Evolutionary conservation across 2,888 invertebrate species (phyloP).

Genomic region (Synanthedon andrenaeformis): DNA sequence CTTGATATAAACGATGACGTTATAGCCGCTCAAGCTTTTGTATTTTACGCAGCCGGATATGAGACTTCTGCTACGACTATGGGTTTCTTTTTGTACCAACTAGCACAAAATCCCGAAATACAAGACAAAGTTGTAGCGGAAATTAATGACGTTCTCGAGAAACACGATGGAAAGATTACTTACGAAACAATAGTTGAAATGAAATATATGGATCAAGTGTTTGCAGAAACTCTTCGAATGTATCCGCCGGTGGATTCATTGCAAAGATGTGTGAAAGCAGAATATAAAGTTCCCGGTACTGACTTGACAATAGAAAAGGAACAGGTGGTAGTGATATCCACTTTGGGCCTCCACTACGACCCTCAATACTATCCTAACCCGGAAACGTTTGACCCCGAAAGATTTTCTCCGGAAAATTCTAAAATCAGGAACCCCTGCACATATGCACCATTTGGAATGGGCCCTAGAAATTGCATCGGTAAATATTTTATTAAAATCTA

Average conservation of each 20-base stretch:
- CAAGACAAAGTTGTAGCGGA: constrained; percentile 5
- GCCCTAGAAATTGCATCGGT: constrained; percentile 13
- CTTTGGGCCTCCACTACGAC: constrained; percentile 10
- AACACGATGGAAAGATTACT: background rate
- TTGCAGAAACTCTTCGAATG: constrained; percentile 4
- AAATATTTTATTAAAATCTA: background rate
- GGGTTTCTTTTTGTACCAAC: constrained; percentile 5
- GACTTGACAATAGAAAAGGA: constrained; percentile 8
- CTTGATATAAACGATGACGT: constrained; percentile 4
- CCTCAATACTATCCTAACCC: constrained; percentile 12
- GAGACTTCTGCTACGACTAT: constrained; percentile 6
- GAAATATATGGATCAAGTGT: constrained; percentile 3
- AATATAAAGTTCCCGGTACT: constrained; percentile 9
- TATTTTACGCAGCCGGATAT: constrained; percentile 7
- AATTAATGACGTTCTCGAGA: constrained; percentile 3
- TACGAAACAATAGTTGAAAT: constrained; percentile 1
- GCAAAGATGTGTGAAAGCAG: constrained; percentile 2
- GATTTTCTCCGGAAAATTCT: constrained; percentile 11
- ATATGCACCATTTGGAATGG: constrained; percentile 12
- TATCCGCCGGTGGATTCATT: background rate
- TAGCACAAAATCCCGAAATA: constrained; percentile 5
- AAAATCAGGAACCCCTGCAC: constrained; percentile 8
- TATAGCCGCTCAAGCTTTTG: constrained; percentile 5
- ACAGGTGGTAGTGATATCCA: constrained; percentile 4
- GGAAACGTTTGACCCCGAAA: constrained; percentile 13